phyloP scores from a whole-genome alignment of 2,113 vertebrate genomes.

The Poicephalus meyeri region DNA sequence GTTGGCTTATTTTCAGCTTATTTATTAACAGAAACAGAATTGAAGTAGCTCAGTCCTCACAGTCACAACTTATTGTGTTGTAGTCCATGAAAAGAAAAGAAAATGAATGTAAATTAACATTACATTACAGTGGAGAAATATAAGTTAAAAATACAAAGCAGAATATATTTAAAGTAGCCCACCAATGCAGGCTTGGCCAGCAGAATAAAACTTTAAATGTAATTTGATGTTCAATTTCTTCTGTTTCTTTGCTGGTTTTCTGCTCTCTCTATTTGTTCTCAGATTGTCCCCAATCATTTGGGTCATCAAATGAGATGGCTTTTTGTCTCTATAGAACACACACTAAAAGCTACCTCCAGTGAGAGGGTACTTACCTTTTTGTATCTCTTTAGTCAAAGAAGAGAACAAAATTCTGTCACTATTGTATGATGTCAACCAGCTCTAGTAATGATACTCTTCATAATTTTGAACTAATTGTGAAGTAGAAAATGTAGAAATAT shows the following conservation, averaged over 20 bases:
- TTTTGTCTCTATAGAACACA: neutral
- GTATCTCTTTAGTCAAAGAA: neutral
- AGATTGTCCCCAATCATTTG: neutral
- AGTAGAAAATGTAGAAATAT: neutral
- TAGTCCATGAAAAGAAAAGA: neutral
- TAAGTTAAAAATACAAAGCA: neutral
- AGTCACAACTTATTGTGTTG: neutral
- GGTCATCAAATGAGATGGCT: neutral
- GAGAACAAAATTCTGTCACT: neutral
- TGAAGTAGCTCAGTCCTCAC: neutral
- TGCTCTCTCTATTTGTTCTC: neutral
- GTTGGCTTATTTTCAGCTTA: neutral
- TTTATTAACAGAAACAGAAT: neutral
- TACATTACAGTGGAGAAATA: neutral
- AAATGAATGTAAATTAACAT: neutral
- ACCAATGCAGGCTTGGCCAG: neutral
- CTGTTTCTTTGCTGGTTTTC: neutral
- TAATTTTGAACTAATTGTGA: neutral
- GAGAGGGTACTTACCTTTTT: neutral
- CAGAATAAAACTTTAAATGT: neutral
- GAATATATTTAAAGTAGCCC: neutral
- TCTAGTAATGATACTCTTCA: neutral
- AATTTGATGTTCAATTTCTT: neutral
- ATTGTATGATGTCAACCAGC: neutral
- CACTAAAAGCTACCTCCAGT: neutral